Conservation (phyloP, 2,888 invertebrate species). For the Pseudococcus jackbeardsleyi region DNA sequence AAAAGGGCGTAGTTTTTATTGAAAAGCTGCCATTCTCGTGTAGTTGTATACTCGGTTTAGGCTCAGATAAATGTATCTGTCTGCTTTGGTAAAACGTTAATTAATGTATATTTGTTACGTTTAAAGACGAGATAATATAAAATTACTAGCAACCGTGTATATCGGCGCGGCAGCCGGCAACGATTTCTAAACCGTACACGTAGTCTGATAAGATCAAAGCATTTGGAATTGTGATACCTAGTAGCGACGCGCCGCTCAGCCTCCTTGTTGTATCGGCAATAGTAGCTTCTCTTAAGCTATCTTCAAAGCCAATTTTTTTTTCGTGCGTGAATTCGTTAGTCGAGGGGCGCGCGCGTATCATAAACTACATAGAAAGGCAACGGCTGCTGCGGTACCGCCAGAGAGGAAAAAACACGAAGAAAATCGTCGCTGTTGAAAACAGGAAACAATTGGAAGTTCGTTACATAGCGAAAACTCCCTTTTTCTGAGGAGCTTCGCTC, state of each 20-base stretch:
- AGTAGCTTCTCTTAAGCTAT: conserved; percentile 12
- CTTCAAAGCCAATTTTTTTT: conserved; percentile 50
- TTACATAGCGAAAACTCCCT: conserved; percentile 26
- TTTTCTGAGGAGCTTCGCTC: conserved; percentile 24
- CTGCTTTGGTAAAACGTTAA: conserved; percentile 13
- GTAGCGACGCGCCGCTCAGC: neutral
- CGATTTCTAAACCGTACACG: conserved; percentile 42
- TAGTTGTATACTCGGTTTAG: neutral
- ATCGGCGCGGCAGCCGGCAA: neutral
- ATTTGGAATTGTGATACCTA: conserved; percentile 38
- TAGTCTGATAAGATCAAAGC: conserved; percentile 28
- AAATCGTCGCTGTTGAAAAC: conserved; percentile 39
- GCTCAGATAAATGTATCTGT: conserved; percentile 21
- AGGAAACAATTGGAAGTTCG: conserved; percentile 51
- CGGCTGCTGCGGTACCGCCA: neutral
- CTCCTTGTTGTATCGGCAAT: neutral
- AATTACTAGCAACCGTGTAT: conserved; percentile 17
- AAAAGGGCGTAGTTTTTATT: conserved; percentile 39
- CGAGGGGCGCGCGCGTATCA: conserved; percentile 22
- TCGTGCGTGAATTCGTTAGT: conserved; percentile 35
- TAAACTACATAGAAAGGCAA: conserved; percentile 9
- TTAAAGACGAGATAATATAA: conserved; percentile 42
- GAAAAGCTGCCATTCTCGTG: neutral
- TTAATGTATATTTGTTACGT: conserved; percentile 41
- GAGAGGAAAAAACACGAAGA: conserved; percentile 34